Evolutionary conservation across 2,113 vertebrate genomes (phyloP), one percentile per base, ranked within the genome.

Genomic region (Sturnira hondurensis): DNA sequence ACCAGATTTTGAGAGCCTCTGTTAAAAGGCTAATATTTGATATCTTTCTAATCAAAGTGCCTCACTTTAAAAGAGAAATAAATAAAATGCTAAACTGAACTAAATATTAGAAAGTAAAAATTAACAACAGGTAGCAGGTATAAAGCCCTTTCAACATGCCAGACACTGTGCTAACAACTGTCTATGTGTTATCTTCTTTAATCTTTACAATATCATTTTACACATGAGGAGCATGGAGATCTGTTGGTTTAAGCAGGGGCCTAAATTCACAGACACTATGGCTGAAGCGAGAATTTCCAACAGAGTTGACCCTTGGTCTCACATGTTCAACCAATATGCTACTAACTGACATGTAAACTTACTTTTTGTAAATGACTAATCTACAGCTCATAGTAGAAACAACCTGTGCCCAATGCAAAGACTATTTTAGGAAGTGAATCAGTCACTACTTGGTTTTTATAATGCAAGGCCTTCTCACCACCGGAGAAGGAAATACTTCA

Each of bases 91-190:
- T 68, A 91, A 78, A 71, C 12, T 4, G 0, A 86, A 76, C 45
- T n/a, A 33, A 84, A 67, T 78, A 58, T 77, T 52, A 83, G 43
- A 88, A 89, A 93, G 12, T n/a, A 86, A 97, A 91, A 54, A 38
- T 58, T 68, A 73, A 36, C 43, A 90, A 73, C 3, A 94, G 41
- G 1, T 20, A 85, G 13, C 7, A 73, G 14, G 1, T n/a, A 65
- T 33, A 28, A 90, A 92, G 14, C 4, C 28, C 54, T 83, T 92
- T 80, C 7, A 84, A 47, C 10, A 50, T 63, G 41, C 11, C 19
- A 89, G 33, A 26, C 13, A 56, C 14, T 28, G 12, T 38, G 45
- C 54, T 94, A 33, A 88, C 50, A 84, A 43, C 45, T 84, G 78
- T 36, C 38, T 78, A 4, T 19, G 26, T 31, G 47, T 45, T 68